A percentile compares a stretch with the other conserved stretches of the same genome.
Conservation (phyloP, 2,888 invertebrate genomes). For the Tetramorium bicarinatum region DNA sequence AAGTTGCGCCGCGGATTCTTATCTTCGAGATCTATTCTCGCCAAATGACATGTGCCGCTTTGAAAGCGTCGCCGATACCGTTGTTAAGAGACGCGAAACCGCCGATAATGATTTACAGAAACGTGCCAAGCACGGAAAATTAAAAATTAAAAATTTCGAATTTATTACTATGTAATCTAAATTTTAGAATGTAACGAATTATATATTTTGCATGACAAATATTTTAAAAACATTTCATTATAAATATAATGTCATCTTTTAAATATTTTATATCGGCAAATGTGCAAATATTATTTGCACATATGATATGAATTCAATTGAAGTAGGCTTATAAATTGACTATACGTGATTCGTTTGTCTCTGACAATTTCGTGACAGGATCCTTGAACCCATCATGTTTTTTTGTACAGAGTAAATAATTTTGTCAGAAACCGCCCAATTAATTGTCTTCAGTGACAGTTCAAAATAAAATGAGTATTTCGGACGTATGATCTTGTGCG, state of each 20-base stretch:
- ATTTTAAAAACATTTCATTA: neutral
- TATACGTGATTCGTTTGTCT: conserved; percentile 63
- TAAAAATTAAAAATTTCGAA: too few species aligned
- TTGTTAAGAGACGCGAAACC: conserved; percentile 52
- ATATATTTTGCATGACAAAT: neutral
- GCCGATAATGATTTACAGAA: conserved; percentile 32
- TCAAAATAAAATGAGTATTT: conserved; percentile 63
- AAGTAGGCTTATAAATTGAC: conserved; percentile 8
- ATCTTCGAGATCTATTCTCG: conserved; percentile 66
- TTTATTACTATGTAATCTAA: neutral
- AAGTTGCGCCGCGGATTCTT: conserved; percentile 71
- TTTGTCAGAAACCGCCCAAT: neutral
- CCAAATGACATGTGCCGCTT: conserved; percentile 18
- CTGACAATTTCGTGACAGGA: conserved; percentile 30
- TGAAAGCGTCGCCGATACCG: conserved; percentile 59
- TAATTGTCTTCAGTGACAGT: conserved; percentile 2
- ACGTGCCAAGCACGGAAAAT: neutral
- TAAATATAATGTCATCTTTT: neutral
- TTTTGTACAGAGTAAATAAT: conserved; percentile 7
- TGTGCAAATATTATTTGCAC: neutral
- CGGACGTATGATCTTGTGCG: neutral
- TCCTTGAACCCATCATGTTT: conserved; percentile 56
- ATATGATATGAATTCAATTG: neutral
- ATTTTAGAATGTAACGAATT: neutral
- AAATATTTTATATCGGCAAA: neutral